Percentiles rank a stretch among this genome's conserved stretches.
phyloP scores from a whole-genome alignment of 2,797 vertebrate genomes.

The Gallinago solitaria region DNA sequence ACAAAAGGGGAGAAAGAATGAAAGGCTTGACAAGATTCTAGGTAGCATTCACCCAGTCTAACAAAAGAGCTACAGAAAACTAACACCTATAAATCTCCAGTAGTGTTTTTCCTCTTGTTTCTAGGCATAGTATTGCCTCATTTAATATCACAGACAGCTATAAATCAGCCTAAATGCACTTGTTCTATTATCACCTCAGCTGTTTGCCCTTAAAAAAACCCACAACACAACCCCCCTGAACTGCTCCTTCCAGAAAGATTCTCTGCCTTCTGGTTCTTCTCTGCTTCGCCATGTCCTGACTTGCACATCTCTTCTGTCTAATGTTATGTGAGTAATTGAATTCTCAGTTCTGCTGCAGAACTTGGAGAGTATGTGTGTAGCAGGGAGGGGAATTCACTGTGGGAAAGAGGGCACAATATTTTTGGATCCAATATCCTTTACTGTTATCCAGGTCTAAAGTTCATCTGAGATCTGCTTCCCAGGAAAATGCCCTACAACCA shows the following conservation, averaged over 20 bases:
- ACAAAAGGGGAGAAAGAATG: background rate
- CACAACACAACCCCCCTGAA: background rate
- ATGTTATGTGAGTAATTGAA: background rate
- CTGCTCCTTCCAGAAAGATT: background rate
- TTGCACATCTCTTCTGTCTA: background rate
- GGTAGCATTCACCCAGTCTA: background rate
- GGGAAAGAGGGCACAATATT: background rate
- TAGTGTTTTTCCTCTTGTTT: background rate
- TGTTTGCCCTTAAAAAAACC: background rate
- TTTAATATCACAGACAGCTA: background rate
- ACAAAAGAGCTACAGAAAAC: constrained; percentile 30
- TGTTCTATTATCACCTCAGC: background rate
- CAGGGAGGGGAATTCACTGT: background rate
- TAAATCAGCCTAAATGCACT: background rate
- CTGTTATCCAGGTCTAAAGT: background rate
- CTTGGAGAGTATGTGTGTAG: background rate
- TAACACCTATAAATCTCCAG: constrained; percentile 28
- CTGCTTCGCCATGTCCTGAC: background rate
- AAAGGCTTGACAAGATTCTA: constrained; percentile 5
- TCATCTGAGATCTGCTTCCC: background rate
- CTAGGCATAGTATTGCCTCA: background rate
- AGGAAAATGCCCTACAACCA: background rate
- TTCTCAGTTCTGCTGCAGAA: background rate
- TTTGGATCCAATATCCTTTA: background rate
- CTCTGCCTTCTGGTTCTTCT: background rate